Percentiles rank a stretch among this genome's conserved stretches.
phyloP scores from a whole-genome alignment of 2,113 vertebrate genomes.

The Albula glossodonta region DNA sequence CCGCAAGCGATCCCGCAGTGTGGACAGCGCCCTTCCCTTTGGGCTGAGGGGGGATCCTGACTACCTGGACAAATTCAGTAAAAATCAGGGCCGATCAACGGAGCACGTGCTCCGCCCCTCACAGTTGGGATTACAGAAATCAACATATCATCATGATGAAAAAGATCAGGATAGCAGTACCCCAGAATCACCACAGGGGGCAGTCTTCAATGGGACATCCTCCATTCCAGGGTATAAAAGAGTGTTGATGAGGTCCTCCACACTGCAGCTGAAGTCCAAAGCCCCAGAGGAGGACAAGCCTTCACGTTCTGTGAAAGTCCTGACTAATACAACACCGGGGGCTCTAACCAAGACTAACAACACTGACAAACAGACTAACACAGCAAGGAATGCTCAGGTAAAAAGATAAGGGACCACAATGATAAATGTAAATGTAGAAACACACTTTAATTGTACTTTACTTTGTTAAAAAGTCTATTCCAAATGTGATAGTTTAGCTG shows the following conservation, averaged over 20 bases:
- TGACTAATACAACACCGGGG: constrained; percentile 42
- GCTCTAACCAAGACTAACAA: constrained; percentile 46
- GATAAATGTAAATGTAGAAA: too few species aligned
- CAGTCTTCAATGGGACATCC: constrained; percentile 45
- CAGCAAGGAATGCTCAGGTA: constrained; percentile 66
- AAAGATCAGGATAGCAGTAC: constrained; percentile 45
- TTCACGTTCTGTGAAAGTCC: constrained; percentile 35
- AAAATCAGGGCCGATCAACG: constrained; percentile 72
- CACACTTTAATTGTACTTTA: too few species aligned
- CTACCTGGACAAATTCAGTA: constrained; percentile 68
- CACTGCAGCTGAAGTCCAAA: constrained; percentile 55
- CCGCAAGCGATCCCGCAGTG: constrained; percentile 85
- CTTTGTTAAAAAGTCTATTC: too few species aligned
- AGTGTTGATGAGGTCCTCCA: constrained; percentile 51
- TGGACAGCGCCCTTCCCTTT: constrained; percentile 83
- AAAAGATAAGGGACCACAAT: background rate
- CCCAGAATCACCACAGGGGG: constrained; percentile 64
- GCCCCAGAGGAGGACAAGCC: constrained; percentile 38
- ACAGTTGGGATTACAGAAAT: constrained; percentile 72
- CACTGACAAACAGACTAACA: constrained; percentile 38
- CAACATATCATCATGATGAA: constrained; percentile 10
- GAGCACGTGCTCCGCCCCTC: constrained; percentile 85
- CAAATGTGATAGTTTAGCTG: too few species aligned
- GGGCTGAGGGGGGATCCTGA: constrained; percentile 60
- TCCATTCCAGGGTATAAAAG: constrained; percentile 55